Percentiles rank a stretch among this genome's conserved stretches.
Conservation (phyloP, 2,113 vertebrate genomes). For the Cercopithecus mona region DNA sequence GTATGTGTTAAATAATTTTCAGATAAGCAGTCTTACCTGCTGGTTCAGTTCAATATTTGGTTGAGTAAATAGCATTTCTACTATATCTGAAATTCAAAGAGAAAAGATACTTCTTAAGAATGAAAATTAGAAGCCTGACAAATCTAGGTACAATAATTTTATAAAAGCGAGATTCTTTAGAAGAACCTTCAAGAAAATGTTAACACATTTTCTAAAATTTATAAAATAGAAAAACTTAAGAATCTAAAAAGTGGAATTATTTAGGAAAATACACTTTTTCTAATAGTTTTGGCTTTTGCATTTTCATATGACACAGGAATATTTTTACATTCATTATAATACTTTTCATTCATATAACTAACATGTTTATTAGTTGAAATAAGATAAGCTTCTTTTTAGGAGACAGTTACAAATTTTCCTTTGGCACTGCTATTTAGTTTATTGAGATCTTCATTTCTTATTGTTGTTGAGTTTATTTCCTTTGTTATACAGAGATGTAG, state of each 20-base stretch:
- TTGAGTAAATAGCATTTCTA: constrained; percentile 93
- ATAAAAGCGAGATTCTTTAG: neutral
- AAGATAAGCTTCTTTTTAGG: neutral
- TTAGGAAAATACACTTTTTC: neutral
- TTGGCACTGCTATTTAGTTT: neutral
- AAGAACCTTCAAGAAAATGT: neutral
- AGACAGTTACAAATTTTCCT: neutral
- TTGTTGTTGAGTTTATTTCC: neutral
- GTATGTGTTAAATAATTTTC: neutral
- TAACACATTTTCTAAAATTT: neutral
- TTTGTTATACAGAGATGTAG: neutral
- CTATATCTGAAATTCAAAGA: constrained; percentile 90
- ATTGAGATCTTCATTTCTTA: neutral
- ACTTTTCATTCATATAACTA: neutral
- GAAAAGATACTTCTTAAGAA: constrained; percentile 14
- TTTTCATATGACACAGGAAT: neutral
- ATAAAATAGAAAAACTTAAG: neutral
- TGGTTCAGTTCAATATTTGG: constrained; percentile 96
- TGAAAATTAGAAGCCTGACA: neutral
- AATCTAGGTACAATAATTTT: neutral
- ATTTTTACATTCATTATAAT: neutral
- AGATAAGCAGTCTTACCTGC: constrained; percentile 86
- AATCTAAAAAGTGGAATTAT: constrained; percentile 17
- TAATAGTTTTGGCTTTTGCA: neutral
- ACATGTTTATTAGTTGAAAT: neutral